Percentiles rank a stretch among this genome's conserved stretches.
These are phyloP conservation scores for Rotaria magnacalcarata DNA, from an alignment of 2,888 invertebrate species.

Conservation along the genomic window DNA sequence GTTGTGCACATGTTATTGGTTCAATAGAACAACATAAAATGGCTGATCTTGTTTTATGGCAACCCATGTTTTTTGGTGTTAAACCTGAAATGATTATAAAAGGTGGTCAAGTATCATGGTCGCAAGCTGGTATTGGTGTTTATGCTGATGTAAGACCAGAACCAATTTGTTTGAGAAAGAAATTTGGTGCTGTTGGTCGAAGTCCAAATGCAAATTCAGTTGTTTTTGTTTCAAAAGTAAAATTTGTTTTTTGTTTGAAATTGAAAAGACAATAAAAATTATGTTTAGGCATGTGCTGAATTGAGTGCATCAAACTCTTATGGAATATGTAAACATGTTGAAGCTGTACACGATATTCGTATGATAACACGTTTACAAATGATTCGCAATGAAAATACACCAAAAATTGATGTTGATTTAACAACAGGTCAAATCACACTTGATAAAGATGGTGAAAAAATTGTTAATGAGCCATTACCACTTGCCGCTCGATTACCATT, in stretches of 20 bases:
- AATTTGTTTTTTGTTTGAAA: not conserved
- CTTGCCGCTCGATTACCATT: not conserved
- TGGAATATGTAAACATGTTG: slow-evolving; percentile 46
- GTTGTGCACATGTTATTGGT: slow-evolving; percentile 53
- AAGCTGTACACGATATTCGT: slow-evolving; percentile 44
- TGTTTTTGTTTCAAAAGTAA: slow-evolving; percentile 46
- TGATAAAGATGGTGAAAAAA: slow-evolving; percentile 26
- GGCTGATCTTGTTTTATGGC: slow-evolving; percentile 57
- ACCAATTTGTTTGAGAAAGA: slow-evolving; percentile 33
- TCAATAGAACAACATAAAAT: slow-evolving; percentile 53
- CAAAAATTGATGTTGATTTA: slow-evolving; percentile 11
- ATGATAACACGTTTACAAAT: slow-evolving; percentile 28
- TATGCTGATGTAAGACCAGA: not conserved
- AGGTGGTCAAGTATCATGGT: slow-evolving; percentile 54
- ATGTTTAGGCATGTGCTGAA: slow-evolving; percentile 41
- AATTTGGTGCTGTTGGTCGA: slow-evolving; percentile 41
- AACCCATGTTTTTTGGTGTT: slow-evolving; percentile 56
- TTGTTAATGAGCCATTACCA: slow-evolving; percentile 24
- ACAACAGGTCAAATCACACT: slow-evolving; percentile 13
- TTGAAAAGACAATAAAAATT: not conserved
- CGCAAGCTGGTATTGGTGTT: not conserved
- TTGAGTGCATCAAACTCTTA: slow-evolving; percentile 45
- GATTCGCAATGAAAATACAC: not conserved
- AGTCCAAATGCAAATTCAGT: slow-evolving; percentile 46
- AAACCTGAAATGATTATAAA: slow-evolving; percentile 57